Base-by-base conservation (phyloP, 1,140 invertebrate species). In the Leptestheria dahalacensis region DNA sequence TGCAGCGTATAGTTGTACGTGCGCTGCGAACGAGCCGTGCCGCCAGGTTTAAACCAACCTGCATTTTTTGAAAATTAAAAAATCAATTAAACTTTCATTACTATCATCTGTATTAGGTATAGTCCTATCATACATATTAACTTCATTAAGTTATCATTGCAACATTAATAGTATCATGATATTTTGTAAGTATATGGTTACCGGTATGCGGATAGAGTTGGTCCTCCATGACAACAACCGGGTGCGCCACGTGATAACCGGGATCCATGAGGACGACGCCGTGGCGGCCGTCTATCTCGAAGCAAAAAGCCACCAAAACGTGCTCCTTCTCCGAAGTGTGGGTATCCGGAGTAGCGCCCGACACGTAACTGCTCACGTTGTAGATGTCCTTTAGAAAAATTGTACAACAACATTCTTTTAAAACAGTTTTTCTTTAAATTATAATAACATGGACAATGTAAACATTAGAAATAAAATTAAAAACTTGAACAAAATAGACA, bases 171-270 rank as follows among this genome's bases (percentile, higher is more conserved):
- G 15, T 9, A 41, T 41, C 15, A 15, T 52, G 12, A 23, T 25
- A 52, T 52, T 52, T 53, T 0, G 3, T 53, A 4, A 53, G 20
- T 53, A 12, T 20, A 18, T 58, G 11, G 68, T 69, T 64, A 80
- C 81, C 84, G 33, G 89, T 91, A 68, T 93, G 87, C 2, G 91
- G 91, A 72, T 87, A 88, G 25, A 75, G 72, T 53, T 82, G 75
- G 69, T 93, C 90, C 21, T 78, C 73, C 89, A 92, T 94, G 24
- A 91, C 84, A 21, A 88, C 88, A 48, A 93, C 78, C 18, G 86
- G 84, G 41, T 86, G 75, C 23, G 83, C 82, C 47, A 93, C 82
- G 69, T 94, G 91, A 71, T 93, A 94, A 9, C 91, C 91, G 1
- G 89, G 87, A 73, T 93, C 90, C 18, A 90, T 77, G 2, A 93